Evolutionary conservation across 2,113 vertebrate species (phyloP).

Genomic region (Leptobrachium leishanense): DNA sequence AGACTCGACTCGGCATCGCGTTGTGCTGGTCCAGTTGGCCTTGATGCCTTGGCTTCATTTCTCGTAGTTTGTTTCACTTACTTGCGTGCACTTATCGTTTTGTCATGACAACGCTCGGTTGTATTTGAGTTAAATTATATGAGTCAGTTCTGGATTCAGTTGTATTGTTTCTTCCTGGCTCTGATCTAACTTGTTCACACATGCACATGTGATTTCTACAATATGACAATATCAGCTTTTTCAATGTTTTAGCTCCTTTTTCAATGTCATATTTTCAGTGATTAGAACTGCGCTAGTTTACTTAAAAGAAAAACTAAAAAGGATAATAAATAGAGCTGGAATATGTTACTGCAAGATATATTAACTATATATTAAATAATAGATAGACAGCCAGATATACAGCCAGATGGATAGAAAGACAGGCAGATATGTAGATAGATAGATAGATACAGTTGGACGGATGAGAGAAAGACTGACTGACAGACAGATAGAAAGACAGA

Average conservation of each 20-base stretch:
- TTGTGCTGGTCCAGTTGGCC: slow-evolving; percentile 22
- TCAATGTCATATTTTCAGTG: too few species aligned
- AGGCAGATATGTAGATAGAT: too few species aligned
- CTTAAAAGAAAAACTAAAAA: too few species aligned
- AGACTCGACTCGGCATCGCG: neutral
- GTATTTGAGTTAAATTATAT: slow-evolving; percentile 31
- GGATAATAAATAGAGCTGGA: too few species aligned
- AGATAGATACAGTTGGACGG: too few species aligned
- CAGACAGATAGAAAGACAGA: too few species aligned
- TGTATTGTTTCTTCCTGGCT: slow-evolving; percentile 32
- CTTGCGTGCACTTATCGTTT: slow-evolving; percentile 36
- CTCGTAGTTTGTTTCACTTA: slow-evolving; percentile 40
- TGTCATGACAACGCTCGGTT: slow-evolving; percentile 39
- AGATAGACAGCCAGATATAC: too few species aligned
- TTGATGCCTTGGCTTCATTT: slow-evolving; percentile 23
- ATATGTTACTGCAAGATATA: too few species aligned
- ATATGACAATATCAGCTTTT: slow-evolving; percentile 23
- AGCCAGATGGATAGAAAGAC: too few species aligned
- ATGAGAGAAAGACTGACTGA: too few species aligned
- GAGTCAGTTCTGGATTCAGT: slow-evolving; percentile 30
- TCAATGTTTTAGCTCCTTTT: neutral
- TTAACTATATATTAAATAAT: too few species aligned
- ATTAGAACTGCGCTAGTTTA: too few species aligned
- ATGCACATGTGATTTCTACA: slow-evolving; percentile 4
- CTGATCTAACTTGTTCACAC: slow-evolving; percentile 17